Conservation (phyloP, 2,113 vertebrate genomes). For the Asarcornis scutulata region DNA sequence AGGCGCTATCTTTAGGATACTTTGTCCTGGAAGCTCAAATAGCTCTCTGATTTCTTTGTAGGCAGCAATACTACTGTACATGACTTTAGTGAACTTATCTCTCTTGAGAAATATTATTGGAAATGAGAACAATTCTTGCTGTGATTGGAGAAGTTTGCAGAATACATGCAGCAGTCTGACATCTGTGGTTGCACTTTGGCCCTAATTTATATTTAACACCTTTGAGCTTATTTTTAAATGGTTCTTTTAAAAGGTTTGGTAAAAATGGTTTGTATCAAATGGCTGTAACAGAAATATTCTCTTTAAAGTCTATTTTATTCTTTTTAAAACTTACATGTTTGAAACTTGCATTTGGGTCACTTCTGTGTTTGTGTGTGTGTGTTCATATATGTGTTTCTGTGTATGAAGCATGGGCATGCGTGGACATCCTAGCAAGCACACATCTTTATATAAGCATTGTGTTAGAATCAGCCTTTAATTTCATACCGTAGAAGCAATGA, state of each 20-base stretch:
- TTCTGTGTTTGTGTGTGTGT: not conserved
- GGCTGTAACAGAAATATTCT: not conserved
- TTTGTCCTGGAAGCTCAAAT: not conserved
- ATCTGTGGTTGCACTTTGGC: not conserved
- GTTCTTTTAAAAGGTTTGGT: not conserved
- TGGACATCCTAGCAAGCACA: not conserved
- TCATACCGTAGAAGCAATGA: not conserved
- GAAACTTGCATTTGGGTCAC: not conserved
- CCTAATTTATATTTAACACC: not conserved
- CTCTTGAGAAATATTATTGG: not conserved
- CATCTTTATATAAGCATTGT: not conserved
- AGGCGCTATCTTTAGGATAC: not conserved
- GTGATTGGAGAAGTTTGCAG: not conserved
- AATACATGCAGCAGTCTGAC: not conserved
- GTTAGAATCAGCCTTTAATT: not conserved
- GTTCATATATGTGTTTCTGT: not conserved
- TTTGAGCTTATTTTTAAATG: not conserved
- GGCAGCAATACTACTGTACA: not conserved
- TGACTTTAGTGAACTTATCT: not conserved
- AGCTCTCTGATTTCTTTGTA: not conserved
- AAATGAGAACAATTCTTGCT: not conserved
- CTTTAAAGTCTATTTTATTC: not conserved
- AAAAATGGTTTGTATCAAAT: not conserved
- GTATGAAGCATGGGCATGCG: not conserved
- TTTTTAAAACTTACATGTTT: not conserved